Percentiles rank a stretch among this genome's conserved stretches.
phyloP scores from a whole-genome alignment of 2,113 vertebrate genomes.

The Bujurquina vittata region DNA sequence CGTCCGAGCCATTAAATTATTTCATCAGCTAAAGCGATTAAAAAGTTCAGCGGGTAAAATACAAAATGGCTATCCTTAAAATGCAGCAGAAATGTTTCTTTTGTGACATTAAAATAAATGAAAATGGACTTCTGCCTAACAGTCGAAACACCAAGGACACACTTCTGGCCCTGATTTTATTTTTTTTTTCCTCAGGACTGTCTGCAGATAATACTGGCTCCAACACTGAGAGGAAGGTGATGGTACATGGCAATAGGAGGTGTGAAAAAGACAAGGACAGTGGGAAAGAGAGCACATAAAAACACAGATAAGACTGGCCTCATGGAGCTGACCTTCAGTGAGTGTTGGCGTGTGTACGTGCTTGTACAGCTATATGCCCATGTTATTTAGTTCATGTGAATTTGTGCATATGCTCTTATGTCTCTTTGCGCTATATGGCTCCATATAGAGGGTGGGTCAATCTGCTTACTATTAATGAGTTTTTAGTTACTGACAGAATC shows the following conservation, averaged over 20 bases:
- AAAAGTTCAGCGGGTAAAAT: background rate
- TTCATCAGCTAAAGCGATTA: background rate
- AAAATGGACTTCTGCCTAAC: conserved; percentile 14
- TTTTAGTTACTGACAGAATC: conserved; percentile 6
- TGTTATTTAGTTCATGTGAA: conserved; percentile 41
- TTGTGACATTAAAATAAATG: background rate
- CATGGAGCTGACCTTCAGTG: conserved; percentile 71
- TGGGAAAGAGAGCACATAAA: conserved; percentile 58
- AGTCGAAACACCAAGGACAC: conserved; percentile 47
- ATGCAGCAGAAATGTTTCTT: conserved; percentile 1
- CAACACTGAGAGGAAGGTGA: conserved; percentile 34
- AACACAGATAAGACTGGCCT: conserved; percentile 72
- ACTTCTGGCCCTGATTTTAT: conserved; percentile 11
- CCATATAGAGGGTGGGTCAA: background rate
- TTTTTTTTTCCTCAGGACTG: conserved; percentile 42
- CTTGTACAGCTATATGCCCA: conserved; percentile 13
- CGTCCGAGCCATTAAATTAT: background rate
- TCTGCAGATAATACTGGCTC: conserved; percentile 64
- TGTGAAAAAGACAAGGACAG: conserved; percentile 68
- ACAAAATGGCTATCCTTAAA: background rate
- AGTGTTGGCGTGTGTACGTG: conserved; percentile 34
- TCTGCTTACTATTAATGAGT: conserved; percentile 10
- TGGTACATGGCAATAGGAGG: conserved; percentile 58
- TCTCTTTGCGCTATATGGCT: background rate
- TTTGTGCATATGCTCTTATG: conserved; percentile 33